A percentile compares a stretch with the other conserved stretches of the same genome.
phyloP scores from a whole-genome alignment of 1,140 invertebrate species.

The Drosophila rhopaloa region DNA sequence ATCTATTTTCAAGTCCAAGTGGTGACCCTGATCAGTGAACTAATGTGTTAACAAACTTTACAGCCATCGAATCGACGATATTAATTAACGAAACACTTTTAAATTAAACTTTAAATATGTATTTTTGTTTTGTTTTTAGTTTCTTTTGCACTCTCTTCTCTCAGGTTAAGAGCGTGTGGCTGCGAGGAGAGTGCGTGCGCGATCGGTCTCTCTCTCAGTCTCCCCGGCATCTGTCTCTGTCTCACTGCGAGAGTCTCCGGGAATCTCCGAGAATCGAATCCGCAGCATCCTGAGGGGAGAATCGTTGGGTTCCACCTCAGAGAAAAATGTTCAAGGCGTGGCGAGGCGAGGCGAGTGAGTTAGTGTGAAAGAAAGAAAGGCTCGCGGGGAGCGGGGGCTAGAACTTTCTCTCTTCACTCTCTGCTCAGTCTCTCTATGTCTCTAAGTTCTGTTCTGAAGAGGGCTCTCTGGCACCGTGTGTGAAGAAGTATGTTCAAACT shows the following conservation, averaged over 20 bases:
- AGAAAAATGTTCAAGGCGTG: conserved; percentile 41
- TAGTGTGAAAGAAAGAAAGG: conserved; percentile 53
- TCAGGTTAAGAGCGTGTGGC: conserved; percentile 70
- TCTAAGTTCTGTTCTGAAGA: conserved; percentile 68
- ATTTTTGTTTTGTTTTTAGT: conserved; percentile 72
- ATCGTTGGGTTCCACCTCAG: conserved; percentile 35
- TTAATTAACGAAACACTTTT: conserved; percentile 54
- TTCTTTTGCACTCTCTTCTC: conserved; percentile 80
- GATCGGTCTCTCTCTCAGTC: conserved; percentile 41
- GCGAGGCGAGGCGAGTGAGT: conserved; percentile 68
- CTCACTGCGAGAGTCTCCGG: conserved; percentile 38
- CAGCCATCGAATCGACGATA: conserved; percentile 52
- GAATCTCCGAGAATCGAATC: conserved; percentile 23
- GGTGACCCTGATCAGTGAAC: conserved; percentile 54
- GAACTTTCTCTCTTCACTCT: conserved; percentile 37
- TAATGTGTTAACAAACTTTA: conserved; percentile 73
- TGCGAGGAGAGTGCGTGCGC: conserved; percentile 47
- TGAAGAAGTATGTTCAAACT: conserved; percentile 83
- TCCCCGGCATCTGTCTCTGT: conserved; percentile 55
- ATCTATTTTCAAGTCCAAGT: conserved; percentile 60
- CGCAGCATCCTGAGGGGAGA: conserved; percentile 26
- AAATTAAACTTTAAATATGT: conserved; percentile 64
- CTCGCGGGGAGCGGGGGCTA: conserved; percentile 38
- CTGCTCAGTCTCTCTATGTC: conserved; percentile 32
- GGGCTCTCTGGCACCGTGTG: conserved; percentile 83